phyloP scores from a whole-genome alignment of 2,113 vertebrate genomes.

The Gallinago paraguaiae region DNA sequence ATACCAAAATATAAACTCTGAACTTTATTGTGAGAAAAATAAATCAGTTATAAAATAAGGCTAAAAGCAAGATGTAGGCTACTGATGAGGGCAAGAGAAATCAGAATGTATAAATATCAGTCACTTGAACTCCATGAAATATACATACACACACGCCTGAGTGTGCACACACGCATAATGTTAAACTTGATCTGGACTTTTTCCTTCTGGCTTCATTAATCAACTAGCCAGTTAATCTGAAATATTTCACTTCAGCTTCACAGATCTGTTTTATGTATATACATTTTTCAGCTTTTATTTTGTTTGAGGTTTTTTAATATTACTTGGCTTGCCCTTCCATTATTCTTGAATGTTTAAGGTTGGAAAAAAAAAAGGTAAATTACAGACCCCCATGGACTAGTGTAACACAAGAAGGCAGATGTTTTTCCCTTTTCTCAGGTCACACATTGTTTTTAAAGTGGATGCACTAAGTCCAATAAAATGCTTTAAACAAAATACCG shows the following conservation, averaged over 20 bases:
- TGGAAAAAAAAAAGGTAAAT: slow-evolving; percentile 58
- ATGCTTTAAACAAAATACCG: not conserved
- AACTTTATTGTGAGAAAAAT: slow-evolving; percentile 9
- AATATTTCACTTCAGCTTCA: slow-evolving; percentile 68
- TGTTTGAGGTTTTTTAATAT: slow-evolving; percentile 59
- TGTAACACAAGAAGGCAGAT: slow-evolving; percentile 64
- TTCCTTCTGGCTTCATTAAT: slow-evolving; percentile 72
- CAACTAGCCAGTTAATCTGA: slow-evolving; percentile 69
- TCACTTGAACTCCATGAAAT: slow-evolving; percentile 26
- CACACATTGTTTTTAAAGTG: slow-evolving; percentile 40
- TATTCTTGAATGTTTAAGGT: slow-evolving; percentile 64
- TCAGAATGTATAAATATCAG: slow-evolving; percentile 48
- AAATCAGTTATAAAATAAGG: slow-evolving; percentile 38
- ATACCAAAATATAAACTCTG: slow-evolving; percentile 9
- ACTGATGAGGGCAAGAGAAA: slow-evolving; percentile 33
- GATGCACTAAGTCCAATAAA: not conserved
- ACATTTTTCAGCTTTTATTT: slow-evolving; percentile 75
- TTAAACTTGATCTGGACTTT: slow-evolving; percentile 58
- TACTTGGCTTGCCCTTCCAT: slow-evolving; percentile 46
- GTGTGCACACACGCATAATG: not conserved
- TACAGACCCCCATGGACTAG: slow-evolving; percentile 67
- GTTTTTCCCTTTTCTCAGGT: slow-evolving; percentile 51
- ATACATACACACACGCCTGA: not conserved
- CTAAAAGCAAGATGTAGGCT: slow-evolving; percentile 11
- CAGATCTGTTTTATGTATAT: slow-evolving; percentile 77